Percentiles rank a stretch among this genome's conserved stretches.
Evolutionary conservation across 2,113 vertebrate species (phyloP).

Genomic region (Hemiprocne comata): DNA sequence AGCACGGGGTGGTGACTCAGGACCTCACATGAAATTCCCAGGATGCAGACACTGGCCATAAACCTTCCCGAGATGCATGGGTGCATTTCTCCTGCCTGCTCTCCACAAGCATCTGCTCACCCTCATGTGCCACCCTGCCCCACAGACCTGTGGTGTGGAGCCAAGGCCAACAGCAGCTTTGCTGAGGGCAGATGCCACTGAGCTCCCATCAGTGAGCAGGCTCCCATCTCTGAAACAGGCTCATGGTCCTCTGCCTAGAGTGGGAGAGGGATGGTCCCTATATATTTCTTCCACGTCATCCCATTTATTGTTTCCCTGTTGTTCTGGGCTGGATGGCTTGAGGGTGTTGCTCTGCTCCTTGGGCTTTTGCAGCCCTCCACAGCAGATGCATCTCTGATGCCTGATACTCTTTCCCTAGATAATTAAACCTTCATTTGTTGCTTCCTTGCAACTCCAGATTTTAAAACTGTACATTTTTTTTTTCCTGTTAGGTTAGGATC

Average conservation of each 20-base stretch:
- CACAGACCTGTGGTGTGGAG: background rate
- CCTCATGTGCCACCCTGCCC: too few relatives aligned
- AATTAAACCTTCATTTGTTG: slow-evolving; percentile 77
- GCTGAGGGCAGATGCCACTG: background rate
- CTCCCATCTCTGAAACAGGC: slow-evolving; percentile 36
- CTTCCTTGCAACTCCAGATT: slow-evolving; percentile 78
- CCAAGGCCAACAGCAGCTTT: background rate
- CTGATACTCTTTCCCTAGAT: slow-evolving; percentile 39
- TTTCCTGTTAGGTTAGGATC: slow-evolving; percentile 77
- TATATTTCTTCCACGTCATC: background rate
- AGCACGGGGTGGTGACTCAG: background rate
- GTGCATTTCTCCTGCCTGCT: background rate
- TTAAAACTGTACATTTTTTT: slow-evolving; percentile 64
- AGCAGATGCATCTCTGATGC: slow-evolving; percentile 42
- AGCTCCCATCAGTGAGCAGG: background rate
- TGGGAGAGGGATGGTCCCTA: background rate
- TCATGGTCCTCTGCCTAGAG: background rate
- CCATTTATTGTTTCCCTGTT: background rate
- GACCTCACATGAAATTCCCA: background rate
- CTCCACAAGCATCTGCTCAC: background rate
- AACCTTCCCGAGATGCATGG: background rate
- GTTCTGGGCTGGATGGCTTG: background rate
- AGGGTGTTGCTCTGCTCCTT: background rate
- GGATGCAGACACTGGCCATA: background rate
- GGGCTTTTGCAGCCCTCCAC: slow-evolving; percentile 10